Base-by-base conservation (phyloP, 2,113 vertebrate species). In the Atlantisia rogersi region DNA sequence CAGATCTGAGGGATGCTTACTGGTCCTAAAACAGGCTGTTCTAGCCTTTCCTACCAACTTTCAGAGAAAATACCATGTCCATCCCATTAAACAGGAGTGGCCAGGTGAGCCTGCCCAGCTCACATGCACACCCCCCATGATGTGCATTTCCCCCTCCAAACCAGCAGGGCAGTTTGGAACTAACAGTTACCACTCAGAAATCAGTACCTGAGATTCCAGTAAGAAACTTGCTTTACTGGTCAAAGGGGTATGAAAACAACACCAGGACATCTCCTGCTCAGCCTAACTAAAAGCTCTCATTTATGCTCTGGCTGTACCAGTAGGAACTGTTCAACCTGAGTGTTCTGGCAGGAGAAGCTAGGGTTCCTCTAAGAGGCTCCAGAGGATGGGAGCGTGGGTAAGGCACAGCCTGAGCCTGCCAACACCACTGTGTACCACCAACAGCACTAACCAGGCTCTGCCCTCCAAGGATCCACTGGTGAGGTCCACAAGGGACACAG, bases 71-170 rank as follows among this genome's bases (percentile, higher is more conserved):
- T 1, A 21, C n/a, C 37, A 42, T 6, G 9, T 8, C 78, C n/a
- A 55, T 4, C 56, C 46, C 58, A n/a, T 4, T 26, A n/a, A 60
- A 50, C 1, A 4, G 3, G 32, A 77, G 39, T 2, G 20, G 20
- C n/a, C 28, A 65, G 39, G 31, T 5, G 35, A 68, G 42, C 10
- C 26, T 46, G 31, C 24, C 70, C 68, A 46, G 29, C 26, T 6
- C 20, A 8, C 0, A 6, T 8, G 19, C 19, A 10, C 0, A 1
- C 4, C 52, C 59, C 24, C 16, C 42, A 32, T 25, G 20, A 18
- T 15, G 6, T 19, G 6, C 0, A 7, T 18, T 5, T 19, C 5
- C 44, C 48, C 2, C 77, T 25, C 17, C 63, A 37, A 28, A 24
- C 2, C 8, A 58, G 35, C 15, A 4, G 2, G 10, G 19, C 39